Base-by-base conservation (phyloP, 2,888 invertebrate species). In the Odontothrips loti region DNA sequence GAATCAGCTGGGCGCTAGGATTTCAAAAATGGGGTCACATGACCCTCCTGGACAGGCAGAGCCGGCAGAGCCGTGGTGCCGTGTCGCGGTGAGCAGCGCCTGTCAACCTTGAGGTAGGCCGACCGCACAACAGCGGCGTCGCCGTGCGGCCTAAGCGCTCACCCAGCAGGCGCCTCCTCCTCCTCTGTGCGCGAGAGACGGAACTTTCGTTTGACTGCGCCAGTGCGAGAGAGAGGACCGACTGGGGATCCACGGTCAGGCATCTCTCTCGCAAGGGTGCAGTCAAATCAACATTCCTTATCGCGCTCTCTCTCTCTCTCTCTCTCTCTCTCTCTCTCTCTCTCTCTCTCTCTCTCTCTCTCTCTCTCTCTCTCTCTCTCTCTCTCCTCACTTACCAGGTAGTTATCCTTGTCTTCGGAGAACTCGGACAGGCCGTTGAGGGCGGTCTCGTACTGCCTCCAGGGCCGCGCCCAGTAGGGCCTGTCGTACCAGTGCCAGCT, bases 331-430 rank as follows among this genome's bases (percentile, higher is more conserved):
- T 43, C 34, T 43, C 34, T 43, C n/a, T 43, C 34, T 43, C 34
- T 43, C 6, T 43, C 34, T 43, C n/a, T 43, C 34, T 43, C 34
- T 43, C 48, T 15, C 51, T 8, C 27, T 48, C 79, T 78, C 47
- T 47, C 27, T 20, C 80, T 27, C 79, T 80, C 78, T 82, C 82
- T 80, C 68, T 75, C 81, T 34, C 81, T 79, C 79, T 81, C 81
- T 80, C 80, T 29, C 78, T 47, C 78, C 47, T 34, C 47, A 48
- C 68, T 75, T 27, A 75, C 68, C 68, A 75, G 12, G 68, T 75
- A 75, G 68, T 75, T 75, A n/a, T 75, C 68, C 68, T 75, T 75
- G 68, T 75, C 68, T 27, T 75, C 68, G 68, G 68, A 9, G 68
- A 75, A 75, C 68, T 75, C 68, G 68, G 68, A 23, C 11, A 75